Evolutionary conservation across 2,113 vertebrate genomes (phyloP).

Genomic region (Cromileptes altivelis): DNA sequence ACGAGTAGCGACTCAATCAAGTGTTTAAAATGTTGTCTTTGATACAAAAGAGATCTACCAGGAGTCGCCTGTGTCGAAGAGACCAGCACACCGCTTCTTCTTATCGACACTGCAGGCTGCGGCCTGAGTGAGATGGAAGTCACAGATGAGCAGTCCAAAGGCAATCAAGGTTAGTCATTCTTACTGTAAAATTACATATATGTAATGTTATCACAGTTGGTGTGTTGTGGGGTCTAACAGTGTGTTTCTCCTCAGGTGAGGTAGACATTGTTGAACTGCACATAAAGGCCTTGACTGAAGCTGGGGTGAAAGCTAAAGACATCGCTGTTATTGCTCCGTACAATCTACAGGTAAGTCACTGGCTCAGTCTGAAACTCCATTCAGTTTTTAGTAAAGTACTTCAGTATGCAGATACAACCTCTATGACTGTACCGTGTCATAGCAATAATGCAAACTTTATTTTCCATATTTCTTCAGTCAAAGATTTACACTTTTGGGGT

Average conservation of each 20-base stretch:
- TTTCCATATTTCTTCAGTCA: no score
- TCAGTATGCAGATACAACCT: no score
- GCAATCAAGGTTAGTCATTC: conserved; percentile 89
- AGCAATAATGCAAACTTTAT: no score
- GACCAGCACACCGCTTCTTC: conserved; percentile 88
- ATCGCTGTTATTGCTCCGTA: conserved; percentile 94
- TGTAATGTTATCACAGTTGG: not conserved
- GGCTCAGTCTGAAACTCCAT: no score
- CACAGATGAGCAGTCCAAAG: conserved; percentile 92
- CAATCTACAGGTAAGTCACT: conserved; percentile 91
- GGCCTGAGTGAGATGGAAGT: conserved; percentile 92
- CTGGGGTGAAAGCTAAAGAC: conserved; percentile 90
- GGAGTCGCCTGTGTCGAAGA: conserved; percentile 89
- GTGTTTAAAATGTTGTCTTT: not conserved
- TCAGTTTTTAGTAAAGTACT: no score
- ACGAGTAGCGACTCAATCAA: not conserved
- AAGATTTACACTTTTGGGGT: no score
- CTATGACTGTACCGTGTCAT: no score
- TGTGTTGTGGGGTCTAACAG: conserved; percentile 10
- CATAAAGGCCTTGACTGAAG: conserved; percentile 89
- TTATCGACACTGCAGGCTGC: conserved; percentile 94
- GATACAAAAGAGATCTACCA: conserved; percentile 87
- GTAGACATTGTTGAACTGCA: conserved; percentile 91
- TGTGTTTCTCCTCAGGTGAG: conserved; percentile 86
- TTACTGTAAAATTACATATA: not conserved